Conservation (phyloP, 1,140 invertebrate genomes). For the Procambarus clarkii region DNA sequence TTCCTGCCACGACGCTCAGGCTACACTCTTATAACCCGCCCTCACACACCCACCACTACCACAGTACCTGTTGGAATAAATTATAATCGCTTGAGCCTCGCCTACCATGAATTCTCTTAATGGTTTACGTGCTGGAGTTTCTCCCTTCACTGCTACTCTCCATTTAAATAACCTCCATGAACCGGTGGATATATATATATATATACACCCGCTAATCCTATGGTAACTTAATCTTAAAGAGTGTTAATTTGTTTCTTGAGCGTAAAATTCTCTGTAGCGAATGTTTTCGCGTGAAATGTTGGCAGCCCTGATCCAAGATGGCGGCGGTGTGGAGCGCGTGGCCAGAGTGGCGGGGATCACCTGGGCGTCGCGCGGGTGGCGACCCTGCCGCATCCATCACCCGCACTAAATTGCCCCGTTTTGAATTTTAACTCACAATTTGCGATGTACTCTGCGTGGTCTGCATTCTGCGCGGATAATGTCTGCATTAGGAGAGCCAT, state of each 20-base stretch:
- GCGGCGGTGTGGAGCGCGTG: conserved; percentile 6
- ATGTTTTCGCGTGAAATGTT: not conserved
- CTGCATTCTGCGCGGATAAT: conserved; percentile 44
- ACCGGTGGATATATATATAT: too few relatives aligned
- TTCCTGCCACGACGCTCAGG: conserved; percentile 19
- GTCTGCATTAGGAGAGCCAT: conserved; percentile 33
- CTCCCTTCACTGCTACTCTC: too few relatives aligned
- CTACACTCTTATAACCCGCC: conserved; percentile 24
- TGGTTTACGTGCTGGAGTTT: too few relatives aligned
- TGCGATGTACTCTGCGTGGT: conserved; percentile 19
- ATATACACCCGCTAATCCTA: too few relatives aligned
- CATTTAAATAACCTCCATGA: too few relatives aligned
- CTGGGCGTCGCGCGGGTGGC: not conserved
- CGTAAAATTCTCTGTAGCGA: too few relatives aligned
- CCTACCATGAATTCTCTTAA: too few relatives aligned
- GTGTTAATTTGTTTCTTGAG: too few relatives aligned
- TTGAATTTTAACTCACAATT: conserved; percentile 54
- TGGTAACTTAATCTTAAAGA: too few relatives aligned
- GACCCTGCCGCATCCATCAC: conserved; percentile 45
- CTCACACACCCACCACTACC: conserved; percentile 31
- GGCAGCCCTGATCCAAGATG: conserved; percentile 54
- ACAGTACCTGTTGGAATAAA: not conserved
- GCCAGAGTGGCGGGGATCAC: not conserved
- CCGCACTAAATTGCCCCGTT: conserved; percentile 49
- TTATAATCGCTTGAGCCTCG: too few relatives aligned